Evolutionary conservation across 1,140 invertebrate genomes (phyloP).

Genomic region (Brachionus calyciflorus): DNA sequence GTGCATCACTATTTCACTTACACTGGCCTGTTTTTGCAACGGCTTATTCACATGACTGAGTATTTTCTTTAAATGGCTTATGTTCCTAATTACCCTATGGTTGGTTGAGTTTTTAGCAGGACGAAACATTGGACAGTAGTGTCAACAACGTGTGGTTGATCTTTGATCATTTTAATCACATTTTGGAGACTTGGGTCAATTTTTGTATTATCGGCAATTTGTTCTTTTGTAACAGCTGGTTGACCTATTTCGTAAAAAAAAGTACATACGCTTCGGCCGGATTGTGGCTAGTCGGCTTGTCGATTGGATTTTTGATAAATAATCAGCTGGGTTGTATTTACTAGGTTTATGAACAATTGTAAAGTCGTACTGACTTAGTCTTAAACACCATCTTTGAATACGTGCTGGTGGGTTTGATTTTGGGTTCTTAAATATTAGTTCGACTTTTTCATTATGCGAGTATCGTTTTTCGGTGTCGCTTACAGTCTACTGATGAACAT

Average conservation of each 20-base stretch:
- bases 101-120: constrained; percentile 48
- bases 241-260: neutral
- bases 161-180: neutral
- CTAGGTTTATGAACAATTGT: neutral
- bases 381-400: neutral
- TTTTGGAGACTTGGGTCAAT: neutral
- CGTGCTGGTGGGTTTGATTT: neutral
- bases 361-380: neutral
- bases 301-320: neutral
- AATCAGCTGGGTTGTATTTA: neutral
- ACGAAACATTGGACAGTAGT: neutral
- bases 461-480: constrained; percentile 51
- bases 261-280: neutral
- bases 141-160: neutral
- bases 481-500: constrained; percentile 51
- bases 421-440: constrained; percentile 4
- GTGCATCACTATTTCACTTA: too few relatives aligned
- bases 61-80: too few relatives aligned
- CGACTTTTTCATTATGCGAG: constrained; percentile 51
- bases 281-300: neutral
- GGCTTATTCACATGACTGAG: too few relatives aligned
- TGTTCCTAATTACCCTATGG: too few relatives aligned
- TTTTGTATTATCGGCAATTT: neutral
- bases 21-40: too few relatives aligned
- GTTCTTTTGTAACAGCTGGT: neutral